Percentiles rank a stretch among this genome's conserved stretches.
phyloP scores from a whole-genome alignment of 2,888 invertebrate species.

The Nomada flava region DNA sequence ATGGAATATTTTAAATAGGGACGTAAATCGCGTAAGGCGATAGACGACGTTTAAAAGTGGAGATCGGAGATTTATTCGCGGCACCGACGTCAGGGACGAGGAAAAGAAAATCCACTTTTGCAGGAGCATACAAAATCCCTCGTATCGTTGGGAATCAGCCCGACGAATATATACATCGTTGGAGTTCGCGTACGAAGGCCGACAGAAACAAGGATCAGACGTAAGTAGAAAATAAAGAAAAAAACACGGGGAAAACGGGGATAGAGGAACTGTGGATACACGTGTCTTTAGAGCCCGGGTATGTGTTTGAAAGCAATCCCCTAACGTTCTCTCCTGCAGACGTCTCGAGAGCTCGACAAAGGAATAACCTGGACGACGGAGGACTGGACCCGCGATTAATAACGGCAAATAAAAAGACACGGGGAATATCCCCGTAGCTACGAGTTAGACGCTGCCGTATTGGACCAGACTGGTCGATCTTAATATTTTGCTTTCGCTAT shows the following conservation, averaged over 20 bases:
- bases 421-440: constrained; percentile 10
- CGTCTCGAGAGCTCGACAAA: constrained; percentile 53
- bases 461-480: background rate
- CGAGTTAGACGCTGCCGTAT: constrained; percentile 14
- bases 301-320: constrained; percentile 47
- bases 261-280: constrained; percentile 16
- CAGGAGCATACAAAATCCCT: constrained; percentile 22
- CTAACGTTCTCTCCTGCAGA: constrained; percentile 37
- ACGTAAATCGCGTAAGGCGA: constrained; percentile 34
- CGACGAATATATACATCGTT: constrained; percentile 26
- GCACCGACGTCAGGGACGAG: constrained; percentile 28
- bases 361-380: constrained; percentile 25
- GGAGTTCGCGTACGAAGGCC: constrained; percentile 44
- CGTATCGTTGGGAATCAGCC: constrained; percentile 40
- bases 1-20: constrained; percentile 1
- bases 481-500: background rate
- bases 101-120: constrained; percentile 46
- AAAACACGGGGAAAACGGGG: background rate
- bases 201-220: constrained; percentile 65
- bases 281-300: constrained; percentile 27
- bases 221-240: constrained; percentile 60
- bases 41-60: constrained; percentile 55
- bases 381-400: constrained; percentile 50
- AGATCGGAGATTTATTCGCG: constrained; percentile 43
- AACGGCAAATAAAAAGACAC: constrained; percentile 37